Evolutionary conservation across 2,113 vertebrate species (phyloP), one percentile per base, ranked within the genome.

Genomic region (Probosciger aterrimus): DNA sequence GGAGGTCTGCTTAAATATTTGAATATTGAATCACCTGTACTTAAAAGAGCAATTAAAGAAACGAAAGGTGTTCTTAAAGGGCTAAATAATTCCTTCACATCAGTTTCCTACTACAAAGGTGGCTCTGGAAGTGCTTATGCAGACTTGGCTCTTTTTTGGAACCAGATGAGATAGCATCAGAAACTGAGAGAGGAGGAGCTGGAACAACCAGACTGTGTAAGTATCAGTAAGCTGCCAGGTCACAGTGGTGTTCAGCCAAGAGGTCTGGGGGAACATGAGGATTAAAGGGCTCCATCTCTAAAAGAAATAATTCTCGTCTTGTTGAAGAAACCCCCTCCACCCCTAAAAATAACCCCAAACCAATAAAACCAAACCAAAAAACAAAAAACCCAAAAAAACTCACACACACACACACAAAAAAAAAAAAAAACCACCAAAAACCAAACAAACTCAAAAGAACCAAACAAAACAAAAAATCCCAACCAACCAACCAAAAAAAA

Each of bases 21-120:
- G 53, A 93, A 31, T 39, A 41, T 15, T 78, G 79, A 93, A 30
- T 70, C 44, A 86, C 71, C 64, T 90, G 63, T 65, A 47, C 14
- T 55, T 91, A 64, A 74, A 75, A 81, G 73, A 93, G 39, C 52
- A 52, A 84, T 90, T 92, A 92, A 84, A 18, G 74, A 82, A 94
- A 88, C 52, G 37, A 86, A 92, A 77, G 64, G 11, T 75, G 52
- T 76, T 86, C 18, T 77, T 67, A 41, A 73, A 82, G 22, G 44
- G 43, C 27, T 92, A 28, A 86, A 95, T 86, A 86, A 80, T 96
- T 93, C 73, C 30, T 93, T 81, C 30, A 75, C 16, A 37, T 80
- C 35, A 47, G 35, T 74, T 63, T 52, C 49, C 30, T 59, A 37
- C 39, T 76, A 19, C 30, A 59, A 17, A 65, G 31, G 28, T 79